These are phyloP conservation scores for Scartelaos histophorus DNA, from an alignment of 2,113 vertebrate species.

Conservation along the genomic window DNA sequence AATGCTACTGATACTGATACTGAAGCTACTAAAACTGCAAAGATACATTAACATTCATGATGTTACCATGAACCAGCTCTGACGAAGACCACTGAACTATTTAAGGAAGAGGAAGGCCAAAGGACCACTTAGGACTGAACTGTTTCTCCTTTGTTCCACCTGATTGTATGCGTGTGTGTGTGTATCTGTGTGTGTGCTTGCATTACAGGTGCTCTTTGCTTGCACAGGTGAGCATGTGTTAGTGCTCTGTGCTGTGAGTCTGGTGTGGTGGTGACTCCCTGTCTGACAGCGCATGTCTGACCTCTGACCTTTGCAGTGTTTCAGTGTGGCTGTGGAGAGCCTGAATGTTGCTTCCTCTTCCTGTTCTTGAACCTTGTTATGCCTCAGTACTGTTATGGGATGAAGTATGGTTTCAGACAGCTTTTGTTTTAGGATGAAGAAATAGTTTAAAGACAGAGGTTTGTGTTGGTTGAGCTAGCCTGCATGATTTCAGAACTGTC, in stretches of 20 bases:
- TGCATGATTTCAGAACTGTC: conserved; percentile 26
- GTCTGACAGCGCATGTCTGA: conserved; percentile 57
- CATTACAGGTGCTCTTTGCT: conserved; percentile 5
- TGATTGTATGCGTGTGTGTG: not conserved
- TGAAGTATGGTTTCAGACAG: conserved; percentile 32
- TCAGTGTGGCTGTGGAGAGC: conserved; percentile 52
- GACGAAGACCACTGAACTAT: conserved; percentile 42
- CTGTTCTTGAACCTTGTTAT: conserved; percentile 18
- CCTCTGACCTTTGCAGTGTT: conserved; percentile 60
- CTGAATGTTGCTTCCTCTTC: conserved; percentile 58
- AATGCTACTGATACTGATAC: conserved; percentile 63
- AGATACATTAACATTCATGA: conserved; percentile 52
- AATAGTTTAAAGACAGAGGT: conserved; percentile 4
- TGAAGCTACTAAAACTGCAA: conserved; percentile 54
- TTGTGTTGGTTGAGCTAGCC: conserved; percentile 13
- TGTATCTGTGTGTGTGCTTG: not conserved
- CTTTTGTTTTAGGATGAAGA: conserved; percentile 15
- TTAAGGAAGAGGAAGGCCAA: conserved; percentile 24
- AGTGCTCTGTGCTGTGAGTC: conserved; percentile 37
- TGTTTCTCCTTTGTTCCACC: conserved; percentile 42
- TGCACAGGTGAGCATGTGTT: conserved; percentile 7
- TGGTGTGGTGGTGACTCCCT: conserved; percentile 52
- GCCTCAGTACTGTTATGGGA: conserved; percentile 40
- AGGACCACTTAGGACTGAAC: conserved; percentile 40
- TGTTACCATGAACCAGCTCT: conserved; percentile 45